Evolutionary conservation across 2,888 invertebrate species (phyloP), one percentile per base, ranked within the genome.

Genomic region (Mantis religiosa): DNA sequence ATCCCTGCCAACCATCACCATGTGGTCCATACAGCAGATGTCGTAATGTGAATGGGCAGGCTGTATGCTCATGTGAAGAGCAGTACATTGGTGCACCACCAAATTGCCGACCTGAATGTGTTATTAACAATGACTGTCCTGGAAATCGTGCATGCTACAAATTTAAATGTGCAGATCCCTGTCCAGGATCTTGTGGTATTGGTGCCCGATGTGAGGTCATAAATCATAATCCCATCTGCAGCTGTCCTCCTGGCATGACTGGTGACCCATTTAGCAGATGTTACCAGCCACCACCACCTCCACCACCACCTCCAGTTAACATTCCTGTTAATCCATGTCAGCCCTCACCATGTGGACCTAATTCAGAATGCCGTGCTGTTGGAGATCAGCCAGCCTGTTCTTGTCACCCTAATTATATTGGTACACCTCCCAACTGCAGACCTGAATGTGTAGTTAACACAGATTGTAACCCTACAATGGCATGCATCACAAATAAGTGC

Each of bases 371-470:
- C 89, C 91, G 92, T 28, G 92, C 91, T 84, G 90, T 91, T 6
- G 91, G 91, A 91, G 94, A 94, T 86, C 93, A 94, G 90, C 95
- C 96, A n/a, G 95, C 95, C 0, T 94, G 94, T 90, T 92, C 93
- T 3, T 94, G 94, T 90, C 91, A 92, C 41, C 91, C 92, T 30
- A 95, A 95, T 91, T 97, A 95, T 92, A 94, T 95, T 54, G 97
- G 97, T 89, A 92, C 94, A 88, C 96, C 97, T 41, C 95, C 96
- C 30, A 96, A 95, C 91, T 97, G 97, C 92, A 94, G 96, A 90
- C 97, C 97, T 25, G 96, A 97, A 93, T 97, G 94, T 90, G 92
- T 92, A 9, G 93, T 93, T 84, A 94, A 94, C 90, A 92, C 94
- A 20, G 94, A 94, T 89, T 94, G 94, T 90, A 91, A 93, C 8